Evolutionary conservation across 2,888 invertebrate species (phyloP), one percentile per base, ranked within the genome.

Genomic region (Auanema freiburgensis): DNA sequence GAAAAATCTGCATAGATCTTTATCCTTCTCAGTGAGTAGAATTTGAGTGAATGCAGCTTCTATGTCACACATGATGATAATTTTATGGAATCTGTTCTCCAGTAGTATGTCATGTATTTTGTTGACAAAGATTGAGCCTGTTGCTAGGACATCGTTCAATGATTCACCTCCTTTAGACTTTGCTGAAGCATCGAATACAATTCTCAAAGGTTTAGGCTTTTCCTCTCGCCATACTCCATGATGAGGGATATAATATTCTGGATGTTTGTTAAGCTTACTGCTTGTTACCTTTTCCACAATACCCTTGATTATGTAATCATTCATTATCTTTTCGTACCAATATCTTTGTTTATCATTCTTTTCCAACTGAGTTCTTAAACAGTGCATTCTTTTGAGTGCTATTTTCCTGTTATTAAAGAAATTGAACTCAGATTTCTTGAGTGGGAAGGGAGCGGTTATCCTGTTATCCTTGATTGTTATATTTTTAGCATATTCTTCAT

Each of bases 151-250:
- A n/a, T n/a, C n/a, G n/a, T n/a, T n/a, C n/a, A n/a, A n/a, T n/a
- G n/a, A n/a, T n/a, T n/a, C n/a, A n/a, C n/a, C n/a, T n/a, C n/a
- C n/a, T n/a, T n/a, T n/a, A n/a, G n/a, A n/a, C n/a, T n/a, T n/a
- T n/a, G n/a, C n/a, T n/a, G 51, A 51, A 11, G 51, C 51, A n/a
- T 51, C 51, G 18, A 51, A 51, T 12, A 51, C 51, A 51, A 51
- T 18, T 10, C 51, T 10, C 12, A 51, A 18, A 11, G 51, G 51
- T 18, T 51, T 51, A n/a, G 51, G 51, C 51, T 51, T 51, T 11
- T 51, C 11, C 11, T 12, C 14, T 11, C 18, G 14, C 51, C 51
- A 51, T 12, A 51, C 51, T 11, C 51, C 51, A 51, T 10, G 16
- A 18, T 51, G 51, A 12, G 51, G 51, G 14, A 51, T 51, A 51